Percentiles rank a stretch among this genome's conserved stretches.
Conservation (phyloP, 2,888 invertebrate genomes). For the Acronicta psi region DNA sequence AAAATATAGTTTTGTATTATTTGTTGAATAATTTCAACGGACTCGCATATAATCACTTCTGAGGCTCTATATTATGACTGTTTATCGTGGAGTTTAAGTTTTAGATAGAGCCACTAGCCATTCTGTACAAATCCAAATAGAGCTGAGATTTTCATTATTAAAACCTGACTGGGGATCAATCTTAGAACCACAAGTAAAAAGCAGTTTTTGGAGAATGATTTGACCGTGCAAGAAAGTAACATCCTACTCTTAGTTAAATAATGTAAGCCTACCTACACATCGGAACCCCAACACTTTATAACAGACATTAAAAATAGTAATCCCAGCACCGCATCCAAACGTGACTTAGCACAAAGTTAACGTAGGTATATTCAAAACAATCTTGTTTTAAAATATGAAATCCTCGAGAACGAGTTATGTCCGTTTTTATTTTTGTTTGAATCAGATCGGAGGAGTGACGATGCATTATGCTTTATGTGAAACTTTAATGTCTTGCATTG, state of each 20-base stretch:
- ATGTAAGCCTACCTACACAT: conserved; percentile 1
- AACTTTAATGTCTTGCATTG: conserved; percentile 43
- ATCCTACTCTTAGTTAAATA: neutral
- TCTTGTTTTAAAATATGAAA: conserved; percentile 86
- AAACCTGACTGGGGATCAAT: too few relatives aligned
- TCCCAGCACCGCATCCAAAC: conserved; percentile 56
- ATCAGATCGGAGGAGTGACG: conserved; percentile 76
- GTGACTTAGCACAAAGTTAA: conserved; percentile 80
- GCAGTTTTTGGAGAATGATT: too few relatives aligned
- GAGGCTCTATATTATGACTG: too few relatives aligned
- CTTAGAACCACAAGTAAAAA: too few relatives aligned
- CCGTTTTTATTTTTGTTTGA: conserved; percentile 70
- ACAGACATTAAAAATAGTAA: conserved; percentile 43
- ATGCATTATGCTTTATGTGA: conserved; percentile 65
- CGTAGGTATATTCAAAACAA: conserved; percentile 77
- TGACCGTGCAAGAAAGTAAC: too few relatives aligned
- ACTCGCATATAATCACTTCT: too few relatives aligned
- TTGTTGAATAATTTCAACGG: too few relatives aligned
- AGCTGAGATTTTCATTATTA: too few relatives aligned
- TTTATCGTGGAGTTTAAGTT: too few relatives aligned
- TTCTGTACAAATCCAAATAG: too few relatives aligned
- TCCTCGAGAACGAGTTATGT: conserved; percentile 78
- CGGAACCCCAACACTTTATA: conserved; percentile 11
- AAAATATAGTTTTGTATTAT: too few relatives aligned
- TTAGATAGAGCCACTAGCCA: too few relatives aligned